A percentile compares a stretch with the other conserved stretches of the same genome.
Evolutionary conservation across 2,113 vertebrate species (phyloP).

Genomic region (Otocyon megalotis): DNA sequence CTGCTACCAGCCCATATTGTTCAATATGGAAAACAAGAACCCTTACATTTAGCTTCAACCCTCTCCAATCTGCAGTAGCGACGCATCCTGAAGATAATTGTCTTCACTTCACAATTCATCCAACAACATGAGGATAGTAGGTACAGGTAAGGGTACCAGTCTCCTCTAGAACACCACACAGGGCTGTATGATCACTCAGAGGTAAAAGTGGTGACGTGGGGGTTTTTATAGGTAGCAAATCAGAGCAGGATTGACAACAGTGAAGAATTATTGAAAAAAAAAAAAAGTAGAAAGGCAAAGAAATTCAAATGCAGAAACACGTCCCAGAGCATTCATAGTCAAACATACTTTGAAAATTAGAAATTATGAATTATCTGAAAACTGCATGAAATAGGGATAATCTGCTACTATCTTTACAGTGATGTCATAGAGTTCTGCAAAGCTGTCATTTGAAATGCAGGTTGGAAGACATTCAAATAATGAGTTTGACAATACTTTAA

Average conservation of each 20-base stretch:
- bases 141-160: background rate
- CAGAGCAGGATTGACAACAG: background rate
- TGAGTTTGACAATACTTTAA: slow-evolving; percentile 29
- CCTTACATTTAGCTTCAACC: background rate
- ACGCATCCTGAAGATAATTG: background rate
- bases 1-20: background rate
- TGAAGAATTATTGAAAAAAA: background rate
- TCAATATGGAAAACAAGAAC: background rate
- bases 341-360: background rate
- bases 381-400: background rate
- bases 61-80: background rate
- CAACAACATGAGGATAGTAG: background rate
- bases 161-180: background rate
- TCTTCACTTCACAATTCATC: background rate
- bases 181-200: background rate
- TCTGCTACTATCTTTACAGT: background rate
- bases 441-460: background rate
- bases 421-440: background rate
- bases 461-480: slow-evolving; percentile 70
- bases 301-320: background rate
- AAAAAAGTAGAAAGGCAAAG: background rate
- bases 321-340: background rate
- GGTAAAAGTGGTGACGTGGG: background rate
- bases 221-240: background rate
- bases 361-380: background rate